Conservation (phyloP, 2,113 vertebrate genomes). For the Plecotus auritus region DNA sequence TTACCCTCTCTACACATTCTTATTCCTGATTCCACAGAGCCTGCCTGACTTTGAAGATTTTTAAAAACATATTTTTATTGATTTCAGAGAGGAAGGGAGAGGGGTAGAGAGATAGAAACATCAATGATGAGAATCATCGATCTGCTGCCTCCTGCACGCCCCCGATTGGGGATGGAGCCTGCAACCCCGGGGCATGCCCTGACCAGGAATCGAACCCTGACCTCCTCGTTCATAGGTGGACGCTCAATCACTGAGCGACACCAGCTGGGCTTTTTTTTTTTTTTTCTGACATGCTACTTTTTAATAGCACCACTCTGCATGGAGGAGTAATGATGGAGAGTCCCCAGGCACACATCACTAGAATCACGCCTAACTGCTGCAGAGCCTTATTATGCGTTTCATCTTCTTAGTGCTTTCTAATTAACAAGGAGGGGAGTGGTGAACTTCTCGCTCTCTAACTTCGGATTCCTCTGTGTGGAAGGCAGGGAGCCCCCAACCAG, state of each 20-base stretch:
- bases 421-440: conserved; percentile 45
- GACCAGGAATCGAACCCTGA: neutral
- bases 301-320: fast-evolving
- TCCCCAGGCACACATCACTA: neutral
- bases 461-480: conserved; percentile 16
- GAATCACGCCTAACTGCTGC: conserved; percentile 33
- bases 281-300: neutral
- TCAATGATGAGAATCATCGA: too few species aligned
- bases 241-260: neutral
- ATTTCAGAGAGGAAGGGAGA: too few species aligned
- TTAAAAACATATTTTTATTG: too few species aligned
- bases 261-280: too few species aligned
- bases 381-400: conserved; percentile 36
- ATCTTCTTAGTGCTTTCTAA: conserved; percentile 57
- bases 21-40: neutral
- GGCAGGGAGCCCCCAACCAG: neutral
- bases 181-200: neutral
- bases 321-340: neutral
- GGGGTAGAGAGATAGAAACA: too few species aligned
- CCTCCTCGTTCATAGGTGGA: neutral
- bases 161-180: too few species aligned
- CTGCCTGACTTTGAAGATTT: neutral
- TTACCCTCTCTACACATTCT: neutral
- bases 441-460: conserved; percentile 1
- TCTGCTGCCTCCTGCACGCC: too few species aligned